Evolutionary conservation across 2,888 invertebrate species (phyloP), one percentile per base, ranked within the genome.

Genomic region (Crematogaster levior): DNA sequence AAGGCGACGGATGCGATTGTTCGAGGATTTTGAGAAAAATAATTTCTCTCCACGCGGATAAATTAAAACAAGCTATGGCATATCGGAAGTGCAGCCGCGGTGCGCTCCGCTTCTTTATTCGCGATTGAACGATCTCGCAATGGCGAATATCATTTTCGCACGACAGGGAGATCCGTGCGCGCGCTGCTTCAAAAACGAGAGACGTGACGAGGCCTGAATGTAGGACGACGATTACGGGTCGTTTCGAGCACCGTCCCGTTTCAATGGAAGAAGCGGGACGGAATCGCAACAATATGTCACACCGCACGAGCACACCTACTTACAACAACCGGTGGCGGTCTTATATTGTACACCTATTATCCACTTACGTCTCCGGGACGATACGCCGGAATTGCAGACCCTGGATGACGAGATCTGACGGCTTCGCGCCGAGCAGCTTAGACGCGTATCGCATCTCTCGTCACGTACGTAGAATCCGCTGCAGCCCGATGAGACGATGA

Each of bases 301-400:
- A 79, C 77, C 75, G 83, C 65, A 70, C 73, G 82, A 79, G 87
- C 87, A 74, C 68, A 90, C 84, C 88, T 88, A 90, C 89, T 89
- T 87, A 82, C 85, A 86, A 88, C 89, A 86, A 89, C 86, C 86
- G 89, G 84, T 86, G n/a, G 84, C 83, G 86, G 88, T 90, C 90
- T 89, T 88, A 89, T 87, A 90, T 87, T 85, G 90, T 85, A 82
- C 88, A 88, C 87, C 90, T 85, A 92, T 92, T 92, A 92, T 92
- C 90, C 92, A 92, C 92, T 92, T 92, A 92, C 92, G 89, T 85
- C 90, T 92, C 86, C 87, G 91, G 89, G 87, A 92, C 91, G 90
- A 91, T 92, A 90, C 91, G 90, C 77, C 91, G 89, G 81, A 92
- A 92, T 91, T 92, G 92, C 88, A 88, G 89, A 74, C 89, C 89